These are phyloP conservation scores for Ochotona curzoniae DNA, from an alignment of 2,113 vertebrate species.

Conservation along the genomic window DNA sequence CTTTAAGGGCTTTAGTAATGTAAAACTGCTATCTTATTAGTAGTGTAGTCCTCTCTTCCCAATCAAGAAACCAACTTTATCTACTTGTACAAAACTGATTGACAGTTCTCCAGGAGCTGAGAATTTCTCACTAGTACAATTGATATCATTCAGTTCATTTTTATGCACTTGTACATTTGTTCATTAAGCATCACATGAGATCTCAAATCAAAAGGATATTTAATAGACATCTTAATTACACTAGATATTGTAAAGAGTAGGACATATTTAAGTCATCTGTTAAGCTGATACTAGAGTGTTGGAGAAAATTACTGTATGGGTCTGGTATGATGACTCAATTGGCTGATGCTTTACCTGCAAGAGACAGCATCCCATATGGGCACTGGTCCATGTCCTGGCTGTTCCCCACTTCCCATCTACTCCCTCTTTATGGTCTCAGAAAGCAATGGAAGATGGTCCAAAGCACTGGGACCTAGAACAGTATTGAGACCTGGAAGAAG, in stretches of 20 bases:
- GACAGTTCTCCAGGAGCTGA: neutral
- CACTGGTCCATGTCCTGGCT: too few relatives aligned
- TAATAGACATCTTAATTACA: constrained; percentile 22
- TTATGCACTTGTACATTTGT: neutral
- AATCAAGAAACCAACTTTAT: neutral
- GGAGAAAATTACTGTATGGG: too few relatives aligned
- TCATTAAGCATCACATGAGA: constrained; percentile 1
- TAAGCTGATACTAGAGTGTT: neutral
- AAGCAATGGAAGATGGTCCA: too few relatives aligned
- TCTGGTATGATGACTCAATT: too few relatives aligned
- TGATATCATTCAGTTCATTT: constrained; percentile 5
- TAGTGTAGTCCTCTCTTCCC: neutral
- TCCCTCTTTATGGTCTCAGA: too few relatives aligned
- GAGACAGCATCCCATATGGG: too few relatives aligned
- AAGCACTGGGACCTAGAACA: too few relatives aligned
- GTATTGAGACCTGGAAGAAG: too few relatives aligned
- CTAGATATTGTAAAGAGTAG: neutral
- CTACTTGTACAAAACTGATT: neutral
- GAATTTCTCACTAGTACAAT: constrained; percentile 2
- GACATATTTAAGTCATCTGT: neutral
- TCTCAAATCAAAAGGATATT: neutral
- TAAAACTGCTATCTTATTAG: neutral
- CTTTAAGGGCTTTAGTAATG: neutral
- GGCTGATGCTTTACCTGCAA: too few relatives aligned
- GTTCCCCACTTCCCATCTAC: too few relatives aligned